Evolutionary conservation across 2,888 invertebrate species (phyloP), one percentile per base, ranked within the genome.

Genomic region (Parthenolecanium corni): DNA sequence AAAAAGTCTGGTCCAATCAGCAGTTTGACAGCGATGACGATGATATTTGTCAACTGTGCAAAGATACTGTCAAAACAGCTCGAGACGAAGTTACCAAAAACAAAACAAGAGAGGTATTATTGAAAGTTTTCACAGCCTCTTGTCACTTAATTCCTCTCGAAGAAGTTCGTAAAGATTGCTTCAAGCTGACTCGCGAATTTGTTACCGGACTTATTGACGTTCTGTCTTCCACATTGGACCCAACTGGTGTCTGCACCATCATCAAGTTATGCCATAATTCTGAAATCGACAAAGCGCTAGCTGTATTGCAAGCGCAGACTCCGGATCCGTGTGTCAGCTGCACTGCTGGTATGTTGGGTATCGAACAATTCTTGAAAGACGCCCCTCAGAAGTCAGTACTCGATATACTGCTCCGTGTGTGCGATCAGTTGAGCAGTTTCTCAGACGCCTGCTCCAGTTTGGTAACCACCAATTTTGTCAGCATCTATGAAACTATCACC

Each of bases 161-260:
- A 72, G 67, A 82, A 1, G 78, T 91, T 14, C 76, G 81, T 1
- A 79, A 83, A 62, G 87, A 89, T 73, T 93, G 92, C 71, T 80
- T 82, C 65, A 82, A 81, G 70, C 69, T 92, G 62, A 87, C 85
- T 0, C 90, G 93, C 72, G 80, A 91, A 70, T 91, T 88, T 72
- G 84, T 90, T 54, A 89, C 90, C 0, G 89, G 93, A 71, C 73
- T 93, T 62, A 82, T 92, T 31, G 92, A 93, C 71, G 87, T 89
- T 0, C 74, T 93, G 51, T 84, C 89, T 1, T 92, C 92, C 0
- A 80, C 92, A 75, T 92, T 93, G 92, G 85, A 93, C 76, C 91
- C 92, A 0, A 84, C 86, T 72, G 81, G 84, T 38, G 91, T 92
- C 36, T 92, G 91, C 73, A 82, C 87, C 0, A 87, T 90, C 12